Evolutionary conservation across 2,797 vertebrate genomes (phyloP).

Genomic region (Acipenser oxyrinchus): DNA sequence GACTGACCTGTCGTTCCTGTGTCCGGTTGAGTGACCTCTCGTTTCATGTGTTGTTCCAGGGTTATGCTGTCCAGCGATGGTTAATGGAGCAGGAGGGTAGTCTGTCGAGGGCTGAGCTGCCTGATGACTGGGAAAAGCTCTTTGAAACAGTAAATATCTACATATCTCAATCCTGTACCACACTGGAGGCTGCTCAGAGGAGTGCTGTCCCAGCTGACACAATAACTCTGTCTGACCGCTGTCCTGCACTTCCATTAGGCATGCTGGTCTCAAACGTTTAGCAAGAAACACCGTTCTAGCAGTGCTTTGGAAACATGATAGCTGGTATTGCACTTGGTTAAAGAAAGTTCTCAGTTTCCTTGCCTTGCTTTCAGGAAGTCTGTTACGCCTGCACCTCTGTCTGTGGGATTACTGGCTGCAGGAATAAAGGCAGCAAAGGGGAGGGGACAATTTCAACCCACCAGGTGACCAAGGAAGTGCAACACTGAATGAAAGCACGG

Average conservation of each 20-base stretch:
- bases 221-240: constrained; percentile 57
- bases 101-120: constrained; percentile 72
- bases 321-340: too few relatives aligned
- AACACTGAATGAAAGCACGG: too few relatives aligned
- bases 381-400: too few relatives aligned
- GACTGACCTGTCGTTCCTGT: too few relatives aligned
- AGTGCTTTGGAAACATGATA: too few relatives aligned
- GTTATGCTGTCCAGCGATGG: constrained; percentile 74
- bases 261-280: constrained; percentile 8
- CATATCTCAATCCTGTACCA: constrained; percentile 49
- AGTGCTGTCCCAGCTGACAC: constrained; percentile 57
- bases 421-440: too few relatives aligned
- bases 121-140: constrained; percentile 74
- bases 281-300: constrained; percentile 38
- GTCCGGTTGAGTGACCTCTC: constrained; percentile 57
- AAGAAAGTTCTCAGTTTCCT: too few relatives aligned
- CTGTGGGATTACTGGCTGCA: too few relatives aligned
- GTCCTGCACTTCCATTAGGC: constrained; percentile 19
- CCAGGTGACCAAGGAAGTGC: too few relatives aligned
- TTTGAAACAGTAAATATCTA: constrained; percentile 79
- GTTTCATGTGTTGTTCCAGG: constrained; percentile 76
- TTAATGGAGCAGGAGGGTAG: constrained; percentile 79
- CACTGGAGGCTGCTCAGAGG: constrained; percentile 31
- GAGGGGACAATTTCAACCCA: too few relatives aligned
- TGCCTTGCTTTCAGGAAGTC: too few relatives aligned